A percentile compares a stretch with the other conserved stretches of the same genome.
Evolutionary conservation across 1,140 invertebrate species (phyloP).

Genomic region (Drosophila azteca): DNA sequence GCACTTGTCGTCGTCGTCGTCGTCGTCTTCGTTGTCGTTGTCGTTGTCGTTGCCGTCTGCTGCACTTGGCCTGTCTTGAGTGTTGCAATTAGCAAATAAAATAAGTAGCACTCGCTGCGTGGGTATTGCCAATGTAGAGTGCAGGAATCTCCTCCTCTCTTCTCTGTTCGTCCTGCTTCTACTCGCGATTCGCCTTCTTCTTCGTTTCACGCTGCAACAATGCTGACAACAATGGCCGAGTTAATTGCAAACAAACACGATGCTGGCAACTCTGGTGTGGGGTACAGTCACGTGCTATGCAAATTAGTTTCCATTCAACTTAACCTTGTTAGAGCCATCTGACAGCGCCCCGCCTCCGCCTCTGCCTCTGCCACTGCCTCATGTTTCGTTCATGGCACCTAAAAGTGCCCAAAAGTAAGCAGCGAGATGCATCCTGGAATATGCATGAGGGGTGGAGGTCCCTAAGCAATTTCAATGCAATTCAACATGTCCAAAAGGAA

Average conservation of each 20-base stretch:
- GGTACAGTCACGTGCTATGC: conserved; percentile 75
- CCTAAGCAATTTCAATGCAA: neutral
- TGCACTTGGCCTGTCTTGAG: conserved; percentile 60
- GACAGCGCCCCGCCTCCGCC: conserved; percentile 12
- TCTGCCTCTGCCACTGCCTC: neutral
- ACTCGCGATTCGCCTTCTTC: no score
- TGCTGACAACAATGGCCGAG: conserved; percentile 76
- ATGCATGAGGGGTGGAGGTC: conserved; percentile 17
- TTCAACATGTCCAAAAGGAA: neutral
- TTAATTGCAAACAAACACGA: conserved; percentile 78
- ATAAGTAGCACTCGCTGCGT: conserved; percentile 67
- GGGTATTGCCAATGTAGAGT: conserved; percentile 46
- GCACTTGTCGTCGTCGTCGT: conserved; percentile 56
- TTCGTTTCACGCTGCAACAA: conserved; percentile 21
- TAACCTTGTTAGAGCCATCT: conserved; percentile 69
- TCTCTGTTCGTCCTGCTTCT: no score
- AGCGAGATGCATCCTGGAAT: neutral
- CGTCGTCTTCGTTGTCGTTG: conserved; percentile 26
- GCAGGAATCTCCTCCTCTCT: conserved; percentile 29
- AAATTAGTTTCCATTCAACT: conserved; percentile 74
- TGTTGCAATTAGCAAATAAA: conserved; percentile 82
- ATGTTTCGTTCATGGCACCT: no score
- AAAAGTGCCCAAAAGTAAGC: no score
- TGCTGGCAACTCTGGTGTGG: conserved; percentile 42
- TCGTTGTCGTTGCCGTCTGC: conserved; percentile 24